These are phyloP conservation scores for Paramormyrops kingsleyae DNA, from an alignment of 2,113 vertebrate genomes.

Conservation along the genomic window DNA sequence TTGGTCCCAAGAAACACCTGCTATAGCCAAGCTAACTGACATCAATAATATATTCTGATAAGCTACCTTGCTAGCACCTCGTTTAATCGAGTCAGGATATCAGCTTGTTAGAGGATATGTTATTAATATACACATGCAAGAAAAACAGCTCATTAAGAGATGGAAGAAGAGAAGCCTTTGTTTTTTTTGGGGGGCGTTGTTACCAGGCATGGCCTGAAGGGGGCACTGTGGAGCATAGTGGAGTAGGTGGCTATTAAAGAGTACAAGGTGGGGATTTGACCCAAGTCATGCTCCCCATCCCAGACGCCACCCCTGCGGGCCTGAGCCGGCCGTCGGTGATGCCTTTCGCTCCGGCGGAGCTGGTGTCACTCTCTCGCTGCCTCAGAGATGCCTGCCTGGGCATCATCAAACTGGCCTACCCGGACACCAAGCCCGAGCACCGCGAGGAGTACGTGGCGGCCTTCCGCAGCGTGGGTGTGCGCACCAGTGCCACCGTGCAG, in stretches of 20 bases:
- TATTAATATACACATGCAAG: neutral
- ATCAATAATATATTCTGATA: neutral
- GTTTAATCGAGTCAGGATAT: neutral
- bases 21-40: neutral
- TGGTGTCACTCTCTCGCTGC: constrained; percentile 84
- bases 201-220: neutral
- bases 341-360: constrained; percentile 87
- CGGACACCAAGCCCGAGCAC: constrained; percentile 87
- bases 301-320: constrained; percentile 49
- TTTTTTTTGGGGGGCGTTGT: neutral
- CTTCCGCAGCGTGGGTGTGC: constrained; percentile 84
- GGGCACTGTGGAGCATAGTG: neutral
- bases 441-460: constrained; percentile 85
- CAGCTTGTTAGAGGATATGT: neutral
- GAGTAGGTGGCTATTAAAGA: neutral
- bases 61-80: neutral
- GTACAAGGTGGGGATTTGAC: neutral
- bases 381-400: constrained; percentile 90
- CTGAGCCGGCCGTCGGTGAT: constrained; percentile 88
- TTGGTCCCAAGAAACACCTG: neutral
- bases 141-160: neutral
- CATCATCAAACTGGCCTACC: constrained; percentile 94
- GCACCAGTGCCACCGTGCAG: constrained; percentile 77
- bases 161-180: neutral
- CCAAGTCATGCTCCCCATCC: neutral